phyloP scores from a whole-genome alignment of 2,113 vertebrate genomes.

The Hydrochoerus hydrochaeris region DNA sequence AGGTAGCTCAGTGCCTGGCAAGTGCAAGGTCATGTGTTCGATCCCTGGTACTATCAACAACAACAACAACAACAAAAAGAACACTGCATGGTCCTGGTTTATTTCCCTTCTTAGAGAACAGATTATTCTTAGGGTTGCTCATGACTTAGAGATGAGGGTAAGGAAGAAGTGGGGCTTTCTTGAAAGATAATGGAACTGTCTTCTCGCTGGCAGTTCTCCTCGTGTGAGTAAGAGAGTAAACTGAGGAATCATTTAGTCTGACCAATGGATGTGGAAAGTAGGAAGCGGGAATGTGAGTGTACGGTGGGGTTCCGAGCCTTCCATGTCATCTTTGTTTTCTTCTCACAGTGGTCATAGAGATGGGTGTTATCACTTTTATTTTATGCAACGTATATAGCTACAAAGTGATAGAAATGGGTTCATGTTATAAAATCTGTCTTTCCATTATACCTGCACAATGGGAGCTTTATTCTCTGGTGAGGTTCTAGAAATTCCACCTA shows the following conservation, averaged over 20 bases:
- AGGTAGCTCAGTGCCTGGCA: no score
- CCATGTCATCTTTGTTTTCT: background rate
- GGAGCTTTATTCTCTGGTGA: background rate
- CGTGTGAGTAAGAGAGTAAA: background rate
- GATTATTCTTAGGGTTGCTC: background rate
- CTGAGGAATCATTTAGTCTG: background rate
- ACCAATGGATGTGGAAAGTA: background rate
- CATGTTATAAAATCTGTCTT: background rate
- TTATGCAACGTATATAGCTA: background rate
- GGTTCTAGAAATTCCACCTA: background rate
- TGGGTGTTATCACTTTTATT: background rate
- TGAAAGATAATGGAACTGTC: background rate
- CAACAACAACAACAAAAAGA: no score
- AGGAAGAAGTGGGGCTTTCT: background rate
- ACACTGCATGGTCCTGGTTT: background rate
- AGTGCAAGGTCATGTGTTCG: no score
- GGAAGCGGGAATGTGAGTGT: background rate
- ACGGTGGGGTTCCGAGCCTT: no score
- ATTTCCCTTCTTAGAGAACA: background rate
- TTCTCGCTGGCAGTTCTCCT: background rate
- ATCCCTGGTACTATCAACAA: no score
- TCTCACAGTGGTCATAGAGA: background rate
- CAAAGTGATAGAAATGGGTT: background rate
- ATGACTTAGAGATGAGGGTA: background rate
- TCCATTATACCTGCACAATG: background rate